A percentile compares a stretch with the other conserved stretches of the same genome.
phyloP scores from a whole-genome alignment of 1,140 invertebrate species.

The Delia radicum region DNA sequence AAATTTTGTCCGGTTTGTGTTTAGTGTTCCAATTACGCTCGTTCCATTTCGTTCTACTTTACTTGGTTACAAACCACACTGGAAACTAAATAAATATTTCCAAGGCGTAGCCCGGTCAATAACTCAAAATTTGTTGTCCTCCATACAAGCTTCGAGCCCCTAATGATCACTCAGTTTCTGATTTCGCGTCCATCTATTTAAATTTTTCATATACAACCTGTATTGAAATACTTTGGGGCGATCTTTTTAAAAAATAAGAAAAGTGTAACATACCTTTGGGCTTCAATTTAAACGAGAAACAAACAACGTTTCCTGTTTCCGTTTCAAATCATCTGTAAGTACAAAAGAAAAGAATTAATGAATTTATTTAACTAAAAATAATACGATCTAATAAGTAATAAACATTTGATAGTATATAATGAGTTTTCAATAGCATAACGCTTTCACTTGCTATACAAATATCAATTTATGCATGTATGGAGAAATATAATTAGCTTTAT shows the following conservation, averaged over 20 bases:
- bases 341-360: neutral
- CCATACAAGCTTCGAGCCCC: no score
- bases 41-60: no score
- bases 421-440: neutral
- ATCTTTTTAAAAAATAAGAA: neutral
- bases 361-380: neutral
- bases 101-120: no score
- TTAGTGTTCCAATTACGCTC: no score
- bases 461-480: neutral
- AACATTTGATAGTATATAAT: neutral
- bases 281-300: neutral
- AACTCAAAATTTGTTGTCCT: no score
- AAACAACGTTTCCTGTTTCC: conserved; percentile 4
- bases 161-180: no score
- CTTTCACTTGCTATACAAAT: neutral
- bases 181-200: neutral
- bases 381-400: neutral
- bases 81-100: no score
- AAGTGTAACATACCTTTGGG: conserved; percentile 8
- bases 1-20: no score
- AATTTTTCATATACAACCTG: neutral
- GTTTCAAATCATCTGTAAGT: neutral
- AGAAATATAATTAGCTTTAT: neutral
- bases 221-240: neutral
- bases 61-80: no score